Conservation (phyloP, 2,113 vertebrate genomes). For the Anolis carolinensis region DNA sequence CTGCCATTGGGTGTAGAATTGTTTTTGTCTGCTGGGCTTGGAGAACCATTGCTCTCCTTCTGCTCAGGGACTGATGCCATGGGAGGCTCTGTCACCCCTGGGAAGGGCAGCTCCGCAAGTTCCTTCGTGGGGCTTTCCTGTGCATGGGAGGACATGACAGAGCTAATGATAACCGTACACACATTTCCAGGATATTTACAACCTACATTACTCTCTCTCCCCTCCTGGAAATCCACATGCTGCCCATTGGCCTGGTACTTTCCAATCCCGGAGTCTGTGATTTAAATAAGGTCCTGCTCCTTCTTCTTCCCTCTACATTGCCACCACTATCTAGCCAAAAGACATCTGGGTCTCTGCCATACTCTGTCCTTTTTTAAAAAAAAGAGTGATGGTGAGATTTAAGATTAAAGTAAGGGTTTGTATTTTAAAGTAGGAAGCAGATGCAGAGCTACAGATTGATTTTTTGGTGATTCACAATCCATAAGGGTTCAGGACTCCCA, state of each 20-base stretch:
- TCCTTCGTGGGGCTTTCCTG: constrained; percentile 96
- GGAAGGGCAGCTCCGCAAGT: constrained; percentile 83
- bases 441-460: background rate
- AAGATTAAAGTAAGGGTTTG: too few species aligned
- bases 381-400: background rate
- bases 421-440: background rate
- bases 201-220: background rate
- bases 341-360: background rate
- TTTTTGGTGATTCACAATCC: background rate
- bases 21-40: constrained; percentile 45
- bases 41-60: constrained; percentile 48
- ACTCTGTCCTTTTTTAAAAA: background rate
- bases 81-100: constrained; percentile 65
- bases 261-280: background rate
- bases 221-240: background rate
- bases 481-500: background rate
- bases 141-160: background rate
- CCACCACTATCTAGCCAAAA: background rate
- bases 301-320: background rate
- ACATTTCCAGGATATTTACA: background rate
- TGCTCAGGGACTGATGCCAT: constrained; percentile 45
- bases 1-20: constrained; percentile 45
- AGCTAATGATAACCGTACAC: background rate
- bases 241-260: background rate
- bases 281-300: background rate